phyloP scores from a whole-genome alignment of 2,113 vertebrate genomes.

The Nymphicus hollandicus region DNA sequence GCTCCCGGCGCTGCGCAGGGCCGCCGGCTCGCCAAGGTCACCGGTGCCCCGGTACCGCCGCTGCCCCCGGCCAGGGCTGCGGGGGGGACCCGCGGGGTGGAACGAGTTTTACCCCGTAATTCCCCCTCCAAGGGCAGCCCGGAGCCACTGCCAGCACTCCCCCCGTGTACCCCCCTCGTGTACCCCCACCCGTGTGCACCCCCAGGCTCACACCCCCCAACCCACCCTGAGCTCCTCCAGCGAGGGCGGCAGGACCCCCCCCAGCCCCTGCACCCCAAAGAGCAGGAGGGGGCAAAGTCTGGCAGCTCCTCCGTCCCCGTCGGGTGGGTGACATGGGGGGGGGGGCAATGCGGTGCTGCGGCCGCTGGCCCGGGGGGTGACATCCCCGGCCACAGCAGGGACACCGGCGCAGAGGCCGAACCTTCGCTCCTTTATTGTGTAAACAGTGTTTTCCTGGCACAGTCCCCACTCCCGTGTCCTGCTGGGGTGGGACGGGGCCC shows the following conservation, averaged over 20 bases:
- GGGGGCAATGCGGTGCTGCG: rapidly evolving
- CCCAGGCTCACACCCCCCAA: background rate
- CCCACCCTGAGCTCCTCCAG: background rate
- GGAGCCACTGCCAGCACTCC: no score
- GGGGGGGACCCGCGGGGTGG: background rate
- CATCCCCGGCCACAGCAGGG: rapidly evolving
- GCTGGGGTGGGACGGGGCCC: background rate
- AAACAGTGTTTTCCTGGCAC: background rate
- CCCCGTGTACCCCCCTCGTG: background rate
- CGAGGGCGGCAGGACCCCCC: background rate
- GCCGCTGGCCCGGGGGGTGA: background rate
- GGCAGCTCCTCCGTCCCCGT: background rate
- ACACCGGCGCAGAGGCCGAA: rapidly evolving
- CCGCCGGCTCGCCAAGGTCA: background rate
- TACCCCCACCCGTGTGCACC: background rate
- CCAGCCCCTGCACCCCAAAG: background rate
- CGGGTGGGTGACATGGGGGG: rapidly evolving
- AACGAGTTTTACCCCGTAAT: background rate
- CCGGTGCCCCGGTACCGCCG: background rate
- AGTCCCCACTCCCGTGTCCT: rapidly evolving
- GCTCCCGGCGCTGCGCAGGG: background rate
- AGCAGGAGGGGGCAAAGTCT: background rate
- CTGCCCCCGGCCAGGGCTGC: background rate
- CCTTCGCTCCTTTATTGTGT: conserved; percentile 19
- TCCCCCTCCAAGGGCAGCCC: background rate